Percentiles rank a stretch among this genome's conserved stretches.
These are phyloP conservation scores for Caenorhabditis remanei DNA, from an alignment of 1,140 invertebrate species.

Conservation along the genomic window DNA sequence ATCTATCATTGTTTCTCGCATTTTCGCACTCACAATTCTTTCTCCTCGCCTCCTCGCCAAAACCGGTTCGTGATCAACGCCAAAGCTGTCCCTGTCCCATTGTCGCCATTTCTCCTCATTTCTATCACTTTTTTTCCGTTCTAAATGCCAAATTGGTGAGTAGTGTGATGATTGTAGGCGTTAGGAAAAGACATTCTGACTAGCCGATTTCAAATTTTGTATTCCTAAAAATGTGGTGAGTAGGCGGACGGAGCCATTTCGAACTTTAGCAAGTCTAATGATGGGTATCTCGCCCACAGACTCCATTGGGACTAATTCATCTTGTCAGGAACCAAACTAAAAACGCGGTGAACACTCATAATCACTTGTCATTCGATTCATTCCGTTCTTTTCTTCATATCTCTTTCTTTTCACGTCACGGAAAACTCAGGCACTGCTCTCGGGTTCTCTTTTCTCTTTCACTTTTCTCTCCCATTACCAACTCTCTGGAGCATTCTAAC, in stretches of 20 bases:
- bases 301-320: too few relatives aligned
- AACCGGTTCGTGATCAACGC: conserved; percentile 37
- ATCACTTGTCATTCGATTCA: conserved; percentile 7
- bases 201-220: neutral
- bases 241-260: neutral
- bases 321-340: neutral
- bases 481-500: conserved; percentile 41
- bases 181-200: neutral
- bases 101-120: conserved; percentile 7
- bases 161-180: conserved; percentile 33
- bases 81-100: conserved; percentile 33
- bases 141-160: conserved; percentile 28
- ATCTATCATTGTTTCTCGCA: conserved; percentile 51
- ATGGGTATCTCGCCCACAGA: too few relatives aligned
- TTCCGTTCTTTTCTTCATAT: neutral
- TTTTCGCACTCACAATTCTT: conserved; percentile 8
- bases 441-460: conserved; percentile 12
- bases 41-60: neutral
- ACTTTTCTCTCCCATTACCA: conserved; percentile 36
- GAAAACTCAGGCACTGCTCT: neutral
- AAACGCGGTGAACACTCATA: conserved; percentile 27
- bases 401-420: conserved; percentile 16
- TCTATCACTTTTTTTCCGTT: conserved; percentile 41
- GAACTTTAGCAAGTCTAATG: neutral
- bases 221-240: neutral